phyloP scores from a whole-genome alignment of 2,797 vertebrate genomes.

The Rhynchotus rufescens region DNA sequence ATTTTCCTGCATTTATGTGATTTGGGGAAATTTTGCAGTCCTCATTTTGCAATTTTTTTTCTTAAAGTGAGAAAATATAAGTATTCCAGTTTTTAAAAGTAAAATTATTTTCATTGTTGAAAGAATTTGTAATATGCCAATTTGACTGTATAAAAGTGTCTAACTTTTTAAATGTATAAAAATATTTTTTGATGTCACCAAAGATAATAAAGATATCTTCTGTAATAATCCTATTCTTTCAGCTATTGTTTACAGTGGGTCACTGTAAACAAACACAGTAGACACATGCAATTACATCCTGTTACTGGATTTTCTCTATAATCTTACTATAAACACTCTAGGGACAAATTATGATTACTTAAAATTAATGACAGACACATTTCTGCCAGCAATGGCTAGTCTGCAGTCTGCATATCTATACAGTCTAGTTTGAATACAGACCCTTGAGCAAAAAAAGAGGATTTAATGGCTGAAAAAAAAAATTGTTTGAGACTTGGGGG shows the following conservation, averaged over 20 bases:
- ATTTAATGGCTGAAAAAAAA: not conserved
- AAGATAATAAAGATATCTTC: not conserved
- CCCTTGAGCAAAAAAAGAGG: not conserved
- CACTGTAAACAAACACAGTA: not conserved
- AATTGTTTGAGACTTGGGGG: not conserved
- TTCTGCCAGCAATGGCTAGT: not conserved
- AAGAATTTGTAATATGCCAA: not conserved
- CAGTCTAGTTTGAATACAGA: not conserved
- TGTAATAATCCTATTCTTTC: fast-evolving
- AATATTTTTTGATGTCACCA: not conserved
- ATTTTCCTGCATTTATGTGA: not conserved
- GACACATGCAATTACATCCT: fast-evolving
- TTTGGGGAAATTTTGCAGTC: not conserved
- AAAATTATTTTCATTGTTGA: not conserved
- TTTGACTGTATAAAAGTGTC: not conserved
- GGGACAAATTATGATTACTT: not conserved
- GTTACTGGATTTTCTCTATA: not conserved
- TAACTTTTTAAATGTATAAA: not conserved
- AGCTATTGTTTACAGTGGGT: no score
- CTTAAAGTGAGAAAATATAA: not conserved
- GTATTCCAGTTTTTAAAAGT: not conserved
- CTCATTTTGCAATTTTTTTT: not conserved
- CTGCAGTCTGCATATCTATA: not conserved
- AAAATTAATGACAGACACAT: not conserved
- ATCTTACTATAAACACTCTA: not conserved